Percentiles rank a stretch among this genome's conserved stretches.
phyloP scores from a whole-genome alignment of 2,113 vertebrate genomes.

The Psammodynastes pulverulentus region DNA sequence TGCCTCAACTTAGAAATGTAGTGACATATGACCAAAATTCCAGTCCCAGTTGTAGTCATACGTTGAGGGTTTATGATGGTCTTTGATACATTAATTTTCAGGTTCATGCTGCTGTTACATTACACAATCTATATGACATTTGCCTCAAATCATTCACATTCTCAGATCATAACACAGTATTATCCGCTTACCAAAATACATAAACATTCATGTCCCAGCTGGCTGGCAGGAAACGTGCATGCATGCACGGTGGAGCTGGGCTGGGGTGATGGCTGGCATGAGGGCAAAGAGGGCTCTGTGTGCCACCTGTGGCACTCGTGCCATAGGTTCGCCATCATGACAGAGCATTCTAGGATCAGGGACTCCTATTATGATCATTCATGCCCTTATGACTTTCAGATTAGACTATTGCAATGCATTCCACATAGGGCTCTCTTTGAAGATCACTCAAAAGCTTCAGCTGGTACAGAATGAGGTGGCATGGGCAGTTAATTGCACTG shows the following conservation, averaged over 20 bases:
- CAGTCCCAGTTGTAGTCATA: not conserved
- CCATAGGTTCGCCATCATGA: too few relatives aligned
- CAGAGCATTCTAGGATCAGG: not conserved
- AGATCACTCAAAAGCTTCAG: not conserved
- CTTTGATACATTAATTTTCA: not conserved
- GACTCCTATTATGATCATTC: not conserved
- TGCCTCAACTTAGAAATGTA: not conserved
- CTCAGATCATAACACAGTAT: not conserved
- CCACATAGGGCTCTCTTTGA: not conserved
- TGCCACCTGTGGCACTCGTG: too few relatives aligned
- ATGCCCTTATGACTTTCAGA: not conserved
- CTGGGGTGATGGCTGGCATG: too few relatives aligned
- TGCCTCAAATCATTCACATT: not conserved
- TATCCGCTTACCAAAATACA: not conserved
- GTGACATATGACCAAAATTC: not conserved
- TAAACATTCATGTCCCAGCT: not conserved
- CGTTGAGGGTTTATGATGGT: not conserved
- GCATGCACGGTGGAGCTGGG: too few relatives aligned
- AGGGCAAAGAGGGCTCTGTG: too few relatives aligned
- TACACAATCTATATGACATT: not conserved
- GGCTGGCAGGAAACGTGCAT: too few relatives aligned
- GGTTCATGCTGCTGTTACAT: not conserved
- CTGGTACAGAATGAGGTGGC: not conserved
- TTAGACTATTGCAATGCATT: not conserved
- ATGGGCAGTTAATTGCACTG: not conserved